A percentile compares a stretch with the other conserved stretches of the same genome.
phyloP scores from a whole-genome alignment of 2,797 vertebrate genomes.

The Falco berigora region DNA sequence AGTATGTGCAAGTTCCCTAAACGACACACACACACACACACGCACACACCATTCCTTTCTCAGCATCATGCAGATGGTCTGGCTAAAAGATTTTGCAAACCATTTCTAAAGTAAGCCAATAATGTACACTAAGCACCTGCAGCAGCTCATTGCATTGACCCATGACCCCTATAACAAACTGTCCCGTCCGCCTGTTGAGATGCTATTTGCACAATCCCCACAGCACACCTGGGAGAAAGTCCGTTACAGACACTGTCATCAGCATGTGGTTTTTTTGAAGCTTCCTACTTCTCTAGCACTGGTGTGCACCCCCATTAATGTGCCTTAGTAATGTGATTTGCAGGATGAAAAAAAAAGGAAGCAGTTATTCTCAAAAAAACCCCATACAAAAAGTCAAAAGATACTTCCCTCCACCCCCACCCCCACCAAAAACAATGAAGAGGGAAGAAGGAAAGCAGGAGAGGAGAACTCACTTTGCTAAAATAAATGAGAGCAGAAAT shows the following conservation, averaged over 20 bases:
- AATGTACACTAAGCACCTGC: neutral
- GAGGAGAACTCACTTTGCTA: neutral
- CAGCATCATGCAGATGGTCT: neutral
- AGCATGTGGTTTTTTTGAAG: rapidly evolving
- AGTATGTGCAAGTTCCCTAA: neutral
- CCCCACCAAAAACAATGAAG: neutral
- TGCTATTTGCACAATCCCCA: neutral
- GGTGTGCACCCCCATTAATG: neutral
- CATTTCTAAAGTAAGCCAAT: neutral
- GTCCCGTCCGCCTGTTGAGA: neutral
- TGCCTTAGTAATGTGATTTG: neutral
- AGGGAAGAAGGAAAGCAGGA: neutral
- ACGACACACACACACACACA: neutral
- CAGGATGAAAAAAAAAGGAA: neutral
- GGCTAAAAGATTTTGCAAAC: neutral
- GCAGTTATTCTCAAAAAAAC: neutral
- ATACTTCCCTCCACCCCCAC: neutral
- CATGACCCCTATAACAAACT: rapidly evolving
- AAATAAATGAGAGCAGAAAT: neutral
- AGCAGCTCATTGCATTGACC: neutral
- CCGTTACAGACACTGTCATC: neutral
- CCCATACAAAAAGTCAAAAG: neutral
- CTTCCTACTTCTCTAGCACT: neutral
- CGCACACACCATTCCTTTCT: neutral
- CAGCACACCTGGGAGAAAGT: neutral